Percentiles rank a stretch among this genome's conserved stretches.
Conservation (phyloP, 2,888 invertebrate species). For the Eupithecia subfuscata region DNA sequence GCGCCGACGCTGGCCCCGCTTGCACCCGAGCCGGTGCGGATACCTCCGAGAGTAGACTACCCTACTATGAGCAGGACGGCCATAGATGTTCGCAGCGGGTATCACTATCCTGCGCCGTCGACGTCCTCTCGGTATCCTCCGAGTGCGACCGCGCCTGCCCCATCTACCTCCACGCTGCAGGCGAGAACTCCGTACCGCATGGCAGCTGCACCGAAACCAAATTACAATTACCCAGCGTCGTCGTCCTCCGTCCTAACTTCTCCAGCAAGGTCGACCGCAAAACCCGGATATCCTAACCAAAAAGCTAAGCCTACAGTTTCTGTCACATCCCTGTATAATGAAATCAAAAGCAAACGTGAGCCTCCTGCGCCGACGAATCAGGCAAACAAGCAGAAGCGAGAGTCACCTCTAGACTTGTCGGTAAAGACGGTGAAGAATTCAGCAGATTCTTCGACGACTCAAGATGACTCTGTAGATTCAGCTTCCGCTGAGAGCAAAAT, state of each 20-base stretch:
- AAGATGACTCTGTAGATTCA: slow-evolving; percentile 85
- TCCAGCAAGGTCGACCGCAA: slow-evolving; percentile 66
- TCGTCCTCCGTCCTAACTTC: slow-evolving; percentile 69
- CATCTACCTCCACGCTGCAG: slow-evolving; percentile 65
- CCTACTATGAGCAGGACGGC: slow-evolving; percentile 57
- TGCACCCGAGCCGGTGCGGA: slow-evolving; percentile 62
- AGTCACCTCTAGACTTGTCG: slow-evolving; percentile 93
- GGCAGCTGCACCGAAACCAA: slow-evolving; percentile 65
- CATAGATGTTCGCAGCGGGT: slow-evolving; percentile 63
- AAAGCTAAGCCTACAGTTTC: slow-evolving; percentile 79
- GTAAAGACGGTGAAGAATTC: slow-evolving; percentile 95
- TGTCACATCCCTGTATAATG: slow-evolving; percentile 76
- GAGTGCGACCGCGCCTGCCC: slow-evolving; percentile 59
- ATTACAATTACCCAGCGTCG: slow-evolving; percentile 65
- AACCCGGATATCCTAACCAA: slow-evolving; percentile 73
- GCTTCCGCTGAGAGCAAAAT: slow-evolving; percentile 68
- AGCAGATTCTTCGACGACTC: slow-evolving; percentile 94
- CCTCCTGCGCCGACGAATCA: slow-evolving; percentile 86
- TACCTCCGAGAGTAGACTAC: slow-evolving; percentile 66
- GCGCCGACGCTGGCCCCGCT: slow-evolving; percentile 64
- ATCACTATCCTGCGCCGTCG: slow-evolving; percentile 70
- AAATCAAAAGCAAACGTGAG: slow-evolving; percentile 86
- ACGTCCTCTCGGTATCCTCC: slow-evolving; percentile 69
- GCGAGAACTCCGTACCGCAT: slow-evolving; percentile 64
- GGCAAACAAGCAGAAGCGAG: slow-evolving; percentile 83